Percentiles rank a stretch among this genome's conserved stretches.
phyloP scores from a whole-genome alignment of 2,113 vertebrate species.

The Lates calcarifer region DNA sequence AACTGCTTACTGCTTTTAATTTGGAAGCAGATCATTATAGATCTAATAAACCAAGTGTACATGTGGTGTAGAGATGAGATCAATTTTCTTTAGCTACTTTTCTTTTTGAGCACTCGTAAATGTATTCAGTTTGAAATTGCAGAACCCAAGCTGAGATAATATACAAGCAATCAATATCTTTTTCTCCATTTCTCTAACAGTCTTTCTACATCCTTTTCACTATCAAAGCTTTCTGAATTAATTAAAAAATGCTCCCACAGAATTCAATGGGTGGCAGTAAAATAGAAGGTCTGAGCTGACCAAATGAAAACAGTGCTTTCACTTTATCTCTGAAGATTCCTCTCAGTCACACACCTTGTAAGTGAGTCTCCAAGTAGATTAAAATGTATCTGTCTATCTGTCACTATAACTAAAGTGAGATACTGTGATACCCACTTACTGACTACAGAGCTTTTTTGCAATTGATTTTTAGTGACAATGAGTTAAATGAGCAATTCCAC shows the following conservation, averaged over 20 bases:
- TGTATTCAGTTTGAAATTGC: slow-evolving; percentile 29
- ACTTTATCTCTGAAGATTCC: not conserved
- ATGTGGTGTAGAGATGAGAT: slow-evolving; percentile 24
- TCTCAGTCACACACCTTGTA: not conserved
- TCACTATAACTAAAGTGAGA: not conserved
- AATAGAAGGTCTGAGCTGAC: slow-evolving; percentile 19
- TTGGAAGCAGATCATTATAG: slow-evolving; percentile 26
- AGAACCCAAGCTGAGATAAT: slow-evolving; percentile 38
- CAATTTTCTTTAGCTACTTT: slow-evolving; percentile 25
- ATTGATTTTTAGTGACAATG: too few species aligned
- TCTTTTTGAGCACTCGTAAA: not conserved
- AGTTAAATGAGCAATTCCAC: too few species aligned
- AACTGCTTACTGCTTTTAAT: slow-evolving; percentile 36
- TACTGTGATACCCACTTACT: not conserved
- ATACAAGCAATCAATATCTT: slow-evolving; percentile 34
- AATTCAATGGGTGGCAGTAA: slow-evolving; percentile 20
- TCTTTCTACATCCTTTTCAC: not conserved
- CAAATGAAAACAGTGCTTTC: not conserved
- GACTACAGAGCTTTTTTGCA: not conserved
- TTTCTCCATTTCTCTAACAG: slow-evolving; percentile 8
- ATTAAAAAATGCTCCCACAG: slow-evolving; percentile 11
- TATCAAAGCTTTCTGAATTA: slow-evolving; percentile 1
- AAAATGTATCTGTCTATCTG: not conserved
- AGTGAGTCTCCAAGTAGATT: not conserved
- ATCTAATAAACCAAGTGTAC: slow-evolving; percentile 28